Evolutionary conservation across 2,888 invertebrate species (phyloP), one percentile per base, ranked within the genome.

Genomic region (Tridacna gigas): DNA sequence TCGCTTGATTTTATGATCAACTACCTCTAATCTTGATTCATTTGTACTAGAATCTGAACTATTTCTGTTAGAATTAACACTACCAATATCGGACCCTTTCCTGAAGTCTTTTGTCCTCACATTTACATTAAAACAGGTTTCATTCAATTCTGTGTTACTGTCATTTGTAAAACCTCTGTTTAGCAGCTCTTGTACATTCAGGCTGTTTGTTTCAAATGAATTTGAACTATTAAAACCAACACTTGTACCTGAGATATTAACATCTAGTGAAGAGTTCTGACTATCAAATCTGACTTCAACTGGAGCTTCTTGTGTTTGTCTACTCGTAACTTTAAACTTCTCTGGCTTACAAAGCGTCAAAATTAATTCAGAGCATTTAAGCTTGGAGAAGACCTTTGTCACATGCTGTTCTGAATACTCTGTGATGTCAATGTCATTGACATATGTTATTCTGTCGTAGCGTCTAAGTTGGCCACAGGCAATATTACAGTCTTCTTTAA

Each of bases 401-500:
- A 82, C 66, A 37, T 65, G 28, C 20, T 77, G 51, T 56, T 69
- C 77, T 0, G 77, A n/a, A 13, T 77, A 47, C 15, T 61, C 48
- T 37, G 74, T 65, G n/a, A 80, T 82, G n/a, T 75, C 74, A 20
- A 60, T 26, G 26, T 37, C 20, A 47, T 75, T 84, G 63, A 86
- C 74, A 26, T 69, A 51, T 15, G 78, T 66, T 22, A 86, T 82
- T 15, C 84, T 65, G 60, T 86, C 86, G 67, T 80, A 82, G 18
- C 63, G 60, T 11, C 67, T 78, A 26, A 86, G 60, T 0, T 74
- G 56, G 47, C 86, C 86, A 48, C 45, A 69, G 15, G 37, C n/a
- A 12, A 84, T 47, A 15, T 61, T 37, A 22, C 86, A 86, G 37
- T 86, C 86, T 20, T 78, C 82, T 25, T 86, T 86, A 47, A 86